phyloP scores from a whole-genome alignment of 2,797 vertebrate species.

The Peromyscus nudipes region DNA sequence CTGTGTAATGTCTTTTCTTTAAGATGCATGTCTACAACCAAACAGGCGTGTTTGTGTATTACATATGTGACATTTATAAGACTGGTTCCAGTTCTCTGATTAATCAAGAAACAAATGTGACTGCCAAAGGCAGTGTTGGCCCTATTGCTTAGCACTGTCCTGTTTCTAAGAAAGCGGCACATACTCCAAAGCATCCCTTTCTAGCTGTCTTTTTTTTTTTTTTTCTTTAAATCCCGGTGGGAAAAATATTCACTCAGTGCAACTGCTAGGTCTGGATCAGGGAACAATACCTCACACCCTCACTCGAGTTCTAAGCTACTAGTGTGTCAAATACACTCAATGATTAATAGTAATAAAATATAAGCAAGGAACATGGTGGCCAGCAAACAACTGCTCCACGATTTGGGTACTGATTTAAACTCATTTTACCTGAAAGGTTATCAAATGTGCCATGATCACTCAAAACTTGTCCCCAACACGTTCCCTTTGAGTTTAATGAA shows the following conservation, averaged over 20 bases:
- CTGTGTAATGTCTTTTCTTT: slow-evolving; percentile 33
- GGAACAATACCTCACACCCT: background rate
- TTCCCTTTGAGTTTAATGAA: background rate
- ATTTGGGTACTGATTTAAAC: background rate
- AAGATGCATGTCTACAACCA: slow-evolving; percentile 70
- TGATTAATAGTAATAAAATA: background rate
- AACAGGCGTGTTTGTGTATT: slow-evolving; percentile 61
- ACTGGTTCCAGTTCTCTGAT: slow-evolving; percentile 33
- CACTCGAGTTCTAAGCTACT: background rate
- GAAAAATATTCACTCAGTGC: background rate
- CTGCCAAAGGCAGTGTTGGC: slow-evolving; percentile 35
- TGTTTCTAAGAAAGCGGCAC: slow-evolving; percentile 39
- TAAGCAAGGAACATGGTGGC: background rate
- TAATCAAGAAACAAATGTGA: slow-evolving; percentile 21
- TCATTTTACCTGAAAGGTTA: background rate
- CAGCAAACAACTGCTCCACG: background rate
- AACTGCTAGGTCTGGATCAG: background rate
- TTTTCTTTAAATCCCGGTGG: background rate
- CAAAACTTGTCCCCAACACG: background rate
- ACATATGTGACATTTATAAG: slow-evolving; percentile 19
- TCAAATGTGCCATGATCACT: background rate
- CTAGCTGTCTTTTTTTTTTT: rapidly evolving
- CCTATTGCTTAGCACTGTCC: background rate
- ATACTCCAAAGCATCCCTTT: background rate
- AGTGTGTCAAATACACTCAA: background rate